Conservation (phyloP, 2,113 vertebrate species). For the Entelurus aequoreus region DNA sequence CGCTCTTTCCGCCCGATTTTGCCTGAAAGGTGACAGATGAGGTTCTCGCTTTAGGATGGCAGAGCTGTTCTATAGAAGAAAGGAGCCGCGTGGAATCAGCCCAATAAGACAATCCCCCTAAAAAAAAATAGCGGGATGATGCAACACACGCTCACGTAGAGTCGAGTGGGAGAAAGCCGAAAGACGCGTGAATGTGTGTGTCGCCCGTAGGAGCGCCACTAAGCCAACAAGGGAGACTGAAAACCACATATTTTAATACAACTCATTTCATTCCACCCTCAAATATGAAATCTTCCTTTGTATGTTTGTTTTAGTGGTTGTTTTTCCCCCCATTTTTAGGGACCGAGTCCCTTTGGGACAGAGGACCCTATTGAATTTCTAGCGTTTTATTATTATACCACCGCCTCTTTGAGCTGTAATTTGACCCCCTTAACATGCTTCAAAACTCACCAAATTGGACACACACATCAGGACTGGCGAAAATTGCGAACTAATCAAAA, state of each 20-base stretch:
- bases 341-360: too few species aligned
- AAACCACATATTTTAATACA: constrained; percentile 40
- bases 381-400: too few species aligned
- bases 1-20: constrained; percentile 53
- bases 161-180: constrained; percentile 15
- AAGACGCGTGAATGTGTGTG: constrained; percentile 31
- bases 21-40: constrained; percentile 48
- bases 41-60: constrained; percentile 41
- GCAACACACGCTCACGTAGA: constrained; percentile 24
- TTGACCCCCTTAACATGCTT: too few species aligned
- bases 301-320: constrained; percentile 9
- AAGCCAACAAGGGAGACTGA: constrained; percentile 35
- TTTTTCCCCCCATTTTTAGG: too few species aligned
- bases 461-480: too few species aligned
- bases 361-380: too few species aligned
- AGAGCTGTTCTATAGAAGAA: constrained; percentile 38
- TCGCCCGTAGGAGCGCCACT: constrained; percentile 29
- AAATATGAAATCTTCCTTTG: constrained; percentile 23
- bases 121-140: constrained; percentile 29
- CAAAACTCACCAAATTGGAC: too few species aligned
- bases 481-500: too few species aligned
- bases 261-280: constrained; percentile 11
- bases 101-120: constrained; percentile 44
- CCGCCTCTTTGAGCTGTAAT: too few species aligned
- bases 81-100: constrained; percentile 43